Conservation (phyloP, 2,888 invertebrate species). For the Branchipolynoe longqiensis region DNA sequence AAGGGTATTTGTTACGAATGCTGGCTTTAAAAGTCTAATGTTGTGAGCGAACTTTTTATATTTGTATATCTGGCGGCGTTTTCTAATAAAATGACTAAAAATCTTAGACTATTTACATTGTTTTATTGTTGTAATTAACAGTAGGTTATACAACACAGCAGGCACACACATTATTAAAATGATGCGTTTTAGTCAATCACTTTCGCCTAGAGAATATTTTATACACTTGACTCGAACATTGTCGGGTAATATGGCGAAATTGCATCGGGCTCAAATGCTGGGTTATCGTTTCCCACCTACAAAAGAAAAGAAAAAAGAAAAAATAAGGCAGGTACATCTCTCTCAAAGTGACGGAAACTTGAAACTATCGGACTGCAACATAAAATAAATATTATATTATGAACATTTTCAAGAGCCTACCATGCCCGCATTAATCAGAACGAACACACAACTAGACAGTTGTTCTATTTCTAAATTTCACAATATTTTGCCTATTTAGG, state of each 20-base stretch:
- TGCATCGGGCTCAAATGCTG: conserved; percentile 3
- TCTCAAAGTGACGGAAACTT: no score
- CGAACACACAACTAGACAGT: no score
- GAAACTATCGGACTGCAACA: no score
- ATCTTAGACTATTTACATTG: not conserved
- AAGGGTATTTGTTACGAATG: conserved; percentile 20
- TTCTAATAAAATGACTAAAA: conserved; percentile 19
- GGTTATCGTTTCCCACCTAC: conserved; percentile 4
- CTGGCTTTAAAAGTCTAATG: conserved; percentile 26
- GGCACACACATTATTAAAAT: no score
- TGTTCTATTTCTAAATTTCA: no score
- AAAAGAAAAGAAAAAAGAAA: not conserved
- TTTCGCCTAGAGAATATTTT: not conserved
- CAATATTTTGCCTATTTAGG: no score
- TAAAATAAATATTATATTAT: no score
- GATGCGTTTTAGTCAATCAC: no score
- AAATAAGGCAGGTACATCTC: not conserved
- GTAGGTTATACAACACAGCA: no score
- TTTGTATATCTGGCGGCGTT: not conserved
- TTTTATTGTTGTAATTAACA: no score
- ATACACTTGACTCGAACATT: conserved; percentile 30
- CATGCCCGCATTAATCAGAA: no score
- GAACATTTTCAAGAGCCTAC: no score
- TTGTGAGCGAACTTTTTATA: conserved; percentile 34
- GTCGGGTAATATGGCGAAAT: conserved; percentile 47